Conservation (phyloP, 1,140 invertebrate species). For the Patella vulgata region DNA sequence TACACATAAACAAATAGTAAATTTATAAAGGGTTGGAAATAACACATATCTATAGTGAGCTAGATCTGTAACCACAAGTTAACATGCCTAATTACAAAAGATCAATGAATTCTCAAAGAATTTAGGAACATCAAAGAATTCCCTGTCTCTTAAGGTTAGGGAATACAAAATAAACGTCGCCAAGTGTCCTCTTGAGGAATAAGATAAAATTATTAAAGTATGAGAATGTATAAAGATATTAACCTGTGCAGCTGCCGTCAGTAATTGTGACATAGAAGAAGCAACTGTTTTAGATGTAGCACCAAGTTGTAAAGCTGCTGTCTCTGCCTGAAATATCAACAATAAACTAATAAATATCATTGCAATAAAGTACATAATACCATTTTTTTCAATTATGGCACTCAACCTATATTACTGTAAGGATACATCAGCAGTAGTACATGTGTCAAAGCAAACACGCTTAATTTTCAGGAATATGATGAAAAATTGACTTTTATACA, state of each 20-base stretch:
- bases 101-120: not conserved
- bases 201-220: too few species aligned
- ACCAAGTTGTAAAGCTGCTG: constrained; percentile 78
- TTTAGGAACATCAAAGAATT: too few species aligned
- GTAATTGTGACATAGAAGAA: constrained; percentile 79
- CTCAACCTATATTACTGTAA: too few species aligned
- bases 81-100: not conserved
- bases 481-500: not conserved
- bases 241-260: constrained; percentile 83
- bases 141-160: too few species aligned
- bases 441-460: not conserved
- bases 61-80: not conserved
- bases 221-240: too few species aligned
- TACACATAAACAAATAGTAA: too few species aligned
- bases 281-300: constrained; percentile 75
- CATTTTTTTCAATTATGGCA: too few species aligned
- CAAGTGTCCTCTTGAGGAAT: too few species aligned
- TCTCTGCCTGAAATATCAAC: constrained; percentile 75
- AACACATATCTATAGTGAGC: not conserved
- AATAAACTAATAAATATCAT: constrained; percentile 7
- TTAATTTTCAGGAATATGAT: not conserved
- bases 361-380: too few species aligned
- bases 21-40: too few species aligned
- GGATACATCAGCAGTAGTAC: too few species aligned
- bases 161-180: too few species aligned